Evolutionary conservation across 2,888 invertebrate species (phyloP).

Genomic region (Leptinotarsa juncta): DNA sequence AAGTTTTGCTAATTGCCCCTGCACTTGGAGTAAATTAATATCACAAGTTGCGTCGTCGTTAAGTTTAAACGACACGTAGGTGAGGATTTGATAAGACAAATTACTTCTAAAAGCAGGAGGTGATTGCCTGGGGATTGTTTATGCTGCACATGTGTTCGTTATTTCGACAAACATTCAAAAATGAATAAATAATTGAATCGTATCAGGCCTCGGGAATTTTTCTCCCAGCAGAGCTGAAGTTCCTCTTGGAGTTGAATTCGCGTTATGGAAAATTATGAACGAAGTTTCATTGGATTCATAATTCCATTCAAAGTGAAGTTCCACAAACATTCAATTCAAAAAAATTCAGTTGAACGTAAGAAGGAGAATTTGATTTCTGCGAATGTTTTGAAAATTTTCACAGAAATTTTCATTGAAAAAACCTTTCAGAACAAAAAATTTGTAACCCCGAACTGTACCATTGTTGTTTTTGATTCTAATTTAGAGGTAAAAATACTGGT

Average conservation of each 20-base stretch:
- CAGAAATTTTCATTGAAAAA: no score
- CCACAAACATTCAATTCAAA: no score
- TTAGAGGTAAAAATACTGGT: no score
- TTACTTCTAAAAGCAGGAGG: conserved; percentile 25
- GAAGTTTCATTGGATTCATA: background rate
- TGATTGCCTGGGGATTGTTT: conserved; percentile 12
- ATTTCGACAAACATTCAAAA: background rate
- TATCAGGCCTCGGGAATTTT: conserved; percentile 4
- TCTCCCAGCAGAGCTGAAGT: background rate
- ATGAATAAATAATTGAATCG: conserved; percentile 28
- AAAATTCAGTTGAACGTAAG: no score
- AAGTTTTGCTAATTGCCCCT: conserved; percentile 39
- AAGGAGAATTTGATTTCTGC: no score
- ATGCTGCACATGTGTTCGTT: no score
- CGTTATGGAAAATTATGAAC: no score
- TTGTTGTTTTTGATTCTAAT: no score
- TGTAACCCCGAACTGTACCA: no score
- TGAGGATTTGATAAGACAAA: conserved; percentile 39
- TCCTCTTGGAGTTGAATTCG: background rate
- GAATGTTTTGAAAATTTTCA: no score
- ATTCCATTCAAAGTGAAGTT: no score
- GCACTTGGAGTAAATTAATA: conserved; percentile 39
- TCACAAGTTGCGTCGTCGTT: conserved; percentile 32
- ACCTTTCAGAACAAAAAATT: no score
- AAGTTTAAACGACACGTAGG: conserved; percentile 32